Evolutionary conservation across 2,797 vertebrate genomes (phyloP).

Genomic region (Pipistrellus kuhlii): DNA sequence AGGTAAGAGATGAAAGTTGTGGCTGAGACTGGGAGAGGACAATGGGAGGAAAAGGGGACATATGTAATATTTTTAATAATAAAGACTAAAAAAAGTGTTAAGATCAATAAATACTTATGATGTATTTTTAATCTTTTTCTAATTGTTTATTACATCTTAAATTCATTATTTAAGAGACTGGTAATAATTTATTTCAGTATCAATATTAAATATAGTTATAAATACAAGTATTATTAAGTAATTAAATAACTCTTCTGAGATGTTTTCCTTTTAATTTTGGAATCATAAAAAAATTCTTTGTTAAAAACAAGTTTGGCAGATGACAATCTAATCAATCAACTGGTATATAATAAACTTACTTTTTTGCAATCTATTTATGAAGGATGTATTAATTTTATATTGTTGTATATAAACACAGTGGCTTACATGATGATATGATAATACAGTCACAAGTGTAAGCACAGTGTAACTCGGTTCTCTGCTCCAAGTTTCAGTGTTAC

Average conservation of each 20-base stretch:
- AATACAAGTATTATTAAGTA: not conserved
- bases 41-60: no score
- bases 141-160: not conserved
- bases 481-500: not conserved
- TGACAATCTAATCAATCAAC: not conserved
- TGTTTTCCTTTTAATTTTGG: not conserved
- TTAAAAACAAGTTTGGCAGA: slow-evolving; percentile 30
- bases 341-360: not conserved
- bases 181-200: slow-evolving; percentile 44
- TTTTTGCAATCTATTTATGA: not conserved
- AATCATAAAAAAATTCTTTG: not conserved
- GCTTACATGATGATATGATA: not conserved
- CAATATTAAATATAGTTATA: not conserved
- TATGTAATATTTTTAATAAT: no score
- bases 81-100: not conserved
- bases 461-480: not conserved
- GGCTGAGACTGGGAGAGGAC: no score
- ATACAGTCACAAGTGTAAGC: not conserved
- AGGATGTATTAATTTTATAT: slow-evolving; percentile 7
- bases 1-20: no score
- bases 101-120: not conserved
- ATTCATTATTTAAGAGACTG: not conserved
- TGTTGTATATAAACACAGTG: not conserved
- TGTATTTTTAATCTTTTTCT: not conserved
- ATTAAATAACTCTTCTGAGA: not conserved